phyloP scores from a whole-genome alignment of 2,888 invertebrate genomes.

The Poecilus cupreus region DNA sequence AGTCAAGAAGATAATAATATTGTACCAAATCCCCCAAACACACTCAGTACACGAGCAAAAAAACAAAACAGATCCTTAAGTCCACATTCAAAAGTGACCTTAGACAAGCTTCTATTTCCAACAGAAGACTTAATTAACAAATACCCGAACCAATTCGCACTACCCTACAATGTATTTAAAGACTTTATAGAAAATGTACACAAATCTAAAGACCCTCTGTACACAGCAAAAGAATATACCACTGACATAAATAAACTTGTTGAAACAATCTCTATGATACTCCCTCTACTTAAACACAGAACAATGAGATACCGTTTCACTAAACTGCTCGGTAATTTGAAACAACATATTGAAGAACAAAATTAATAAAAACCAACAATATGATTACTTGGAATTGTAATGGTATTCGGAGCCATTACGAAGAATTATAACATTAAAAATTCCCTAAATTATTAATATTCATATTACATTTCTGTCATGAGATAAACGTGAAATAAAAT shows the following conservation, averaged over 20 bases:
- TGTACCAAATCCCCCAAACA: too few species aligned
- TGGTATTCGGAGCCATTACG: not conserved
- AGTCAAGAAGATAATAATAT: not conserved
- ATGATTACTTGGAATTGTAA: not conserved
- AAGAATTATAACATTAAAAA: not conserved
- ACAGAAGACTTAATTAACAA: not conserved
- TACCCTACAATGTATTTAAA: not conserved
- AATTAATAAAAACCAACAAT: not conserved
- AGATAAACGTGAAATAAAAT: not conserved
- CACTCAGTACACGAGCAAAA: too few species aligned
- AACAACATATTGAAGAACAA: not conserved
- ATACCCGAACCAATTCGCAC: not conserved
- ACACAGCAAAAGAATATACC: not conserved
- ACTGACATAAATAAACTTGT: not conserved
- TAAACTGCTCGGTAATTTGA: not conserved
- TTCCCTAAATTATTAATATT: not conserved
- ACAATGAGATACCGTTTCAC: not conserved
- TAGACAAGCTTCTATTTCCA: not conserved
- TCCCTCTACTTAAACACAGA: not conserved
- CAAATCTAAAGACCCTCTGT: not conserved
- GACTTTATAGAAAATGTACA: not conserved
- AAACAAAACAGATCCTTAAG: not conserved
- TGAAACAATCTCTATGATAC: not conserved
- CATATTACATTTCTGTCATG: not conserved
- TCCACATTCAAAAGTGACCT: not conserved